These are phyloP conservation scores for Polyommatus icarus DNA, from an alignment of 2,888 invertebrate genomes.

Conservation along the genomic window DNA sequence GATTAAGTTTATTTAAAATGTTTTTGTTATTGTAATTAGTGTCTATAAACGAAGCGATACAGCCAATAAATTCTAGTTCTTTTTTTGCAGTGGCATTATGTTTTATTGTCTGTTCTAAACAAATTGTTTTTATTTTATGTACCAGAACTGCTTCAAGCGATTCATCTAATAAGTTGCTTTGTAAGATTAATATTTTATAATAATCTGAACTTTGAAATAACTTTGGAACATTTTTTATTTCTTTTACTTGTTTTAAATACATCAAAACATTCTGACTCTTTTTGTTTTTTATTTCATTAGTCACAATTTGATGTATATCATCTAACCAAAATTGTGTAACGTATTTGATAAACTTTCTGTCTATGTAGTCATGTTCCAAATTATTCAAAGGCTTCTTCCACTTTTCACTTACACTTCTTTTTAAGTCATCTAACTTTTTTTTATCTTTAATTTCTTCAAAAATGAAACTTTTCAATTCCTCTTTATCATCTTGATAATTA, in stretches of 20 bases:
- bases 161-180: neutral
- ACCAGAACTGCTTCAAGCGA: neutral
- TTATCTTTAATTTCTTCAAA: neutral
- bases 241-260: neutral
- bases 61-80: constrained; percentile 20
- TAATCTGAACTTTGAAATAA: constrained; percentile 9
- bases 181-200: neutral
- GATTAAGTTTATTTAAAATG: neutral
- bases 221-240: constrained; percentile 17
- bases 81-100: constrained; percentile 10
- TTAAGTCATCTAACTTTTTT: neutral
- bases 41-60: neutral
- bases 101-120: neutral
- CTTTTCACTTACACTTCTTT: neutral
- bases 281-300: constrained; percentile 4
- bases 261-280: constrained; percentile 4
- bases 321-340: constrained; percentile 8
- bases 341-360: constrained; percentile 24
- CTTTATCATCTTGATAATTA: neutral
- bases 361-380: constrained; percentile 9
- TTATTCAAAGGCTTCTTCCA: constrained; percentile 6
- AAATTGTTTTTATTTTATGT: neutral
- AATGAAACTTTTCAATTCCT: neutral
- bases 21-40: neutral
- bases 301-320: neutral